phyloP scores from a whole-genome alignment of 2,797 vertebrate genomes.

The Rhinatrema bivittatum region DNA sequence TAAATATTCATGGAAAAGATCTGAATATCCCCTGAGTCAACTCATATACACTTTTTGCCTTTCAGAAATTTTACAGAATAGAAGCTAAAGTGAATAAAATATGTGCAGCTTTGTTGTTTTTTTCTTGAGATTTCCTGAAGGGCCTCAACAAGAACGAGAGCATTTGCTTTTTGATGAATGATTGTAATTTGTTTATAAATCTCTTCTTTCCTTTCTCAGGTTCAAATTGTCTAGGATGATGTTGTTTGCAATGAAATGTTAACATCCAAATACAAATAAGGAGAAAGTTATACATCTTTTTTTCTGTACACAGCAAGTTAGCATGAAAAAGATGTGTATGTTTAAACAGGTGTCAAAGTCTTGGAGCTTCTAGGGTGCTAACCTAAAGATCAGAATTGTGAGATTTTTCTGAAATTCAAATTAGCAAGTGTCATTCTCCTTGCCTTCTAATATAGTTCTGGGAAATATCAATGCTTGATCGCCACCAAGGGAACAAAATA shows the following conservation, averaged over 20 bases:
- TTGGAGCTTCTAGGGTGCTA: slow-evolving; percentile 27
- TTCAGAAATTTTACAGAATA: no score
- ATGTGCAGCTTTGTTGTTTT: slow-evolving; percentile 18
- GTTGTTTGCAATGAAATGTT: slow-evolving; percentile 7
- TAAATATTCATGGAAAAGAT: no score
- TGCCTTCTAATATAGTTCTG: slow-evolving; percentile 19
- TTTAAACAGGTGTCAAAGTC: slow-evolving; percentile 40
- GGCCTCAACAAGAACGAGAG: not conserved
- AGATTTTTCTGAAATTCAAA: slow-evolving; percentile 40
- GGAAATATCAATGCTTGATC: slow-evolving; percentile 32
- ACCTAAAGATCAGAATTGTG: slow-evolving; percentile 35
- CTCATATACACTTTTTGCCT: no score
- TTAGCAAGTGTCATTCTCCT: slow-evolving; percentile 29
- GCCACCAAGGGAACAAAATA: slow-evolving; percentile 1
- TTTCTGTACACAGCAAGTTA: slow-evolving; percentile 10
- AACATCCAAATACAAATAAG: slow-evolving; percentile 21
- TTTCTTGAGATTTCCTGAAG: not conserved
- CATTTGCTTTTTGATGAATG: not conserved
- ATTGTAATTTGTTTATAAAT: not conserved
- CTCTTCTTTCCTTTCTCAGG: slow-evolving; percentile 4
- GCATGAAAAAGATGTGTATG: slow-evolving; percentile 26
- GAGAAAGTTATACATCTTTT: slow-evolving; percentile 7
- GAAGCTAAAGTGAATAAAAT: slow-evolving; percentile 15
- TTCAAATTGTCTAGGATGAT: slow-evolving; percentile 9
- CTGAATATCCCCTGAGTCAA: no score